A percentile compares a stretch with the other conserved stretches of the same genome.
These are phyloP conservation scores for Neosalanx taihuensis DNA, from an alignment of 2,797 vertebrate genomes.

Conservation along the genomic window DNA sequence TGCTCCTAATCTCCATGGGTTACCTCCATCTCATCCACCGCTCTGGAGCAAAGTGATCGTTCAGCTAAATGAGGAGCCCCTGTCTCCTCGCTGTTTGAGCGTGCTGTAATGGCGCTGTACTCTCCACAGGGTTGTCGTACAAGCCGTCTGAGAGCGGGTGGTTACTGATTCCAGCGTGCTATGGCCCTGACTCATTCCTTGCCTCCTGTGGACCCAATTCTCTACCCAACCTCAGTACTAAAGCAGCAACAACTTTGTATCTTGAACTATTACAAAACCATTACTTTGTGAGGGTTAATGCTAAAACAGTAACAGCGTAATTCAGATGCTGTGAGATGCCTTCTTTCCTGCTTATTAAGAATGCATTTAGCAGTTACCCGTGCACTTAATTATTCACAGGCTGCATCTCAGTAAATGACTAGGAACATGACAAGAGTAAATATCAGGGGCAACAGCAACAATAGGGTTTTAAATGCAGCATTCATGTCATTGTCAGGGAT, in stretches of 20 bases:
- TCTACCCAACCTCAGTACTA: slow-evolving; percentile 83
- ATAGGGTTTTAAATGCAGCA: slow-evolving; percentile 27
- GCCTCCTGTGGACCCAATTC: slow-evolving; percentile 89
- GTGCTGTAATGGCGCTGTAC: slow-evolving; percentile 85
- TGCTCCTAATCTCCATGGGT: slow-evolving; percentile 88
- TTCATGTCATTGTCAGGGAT: slow-evolving; percentile 30
- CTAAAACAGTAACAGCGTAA: slow-evolving; percentile 85
- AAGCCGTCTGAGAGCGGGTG: slow-evolving; percentile 80
- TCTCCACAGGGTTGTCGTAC: slow-evolving; percentile 90
- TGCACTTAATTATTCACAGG: slow-evolving; percentile 59
- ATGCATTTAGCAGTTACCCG: slow-evolving; percentile 71
- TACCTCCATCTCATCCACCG: slow-evolving; percentile 82
- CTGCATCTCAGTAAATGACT: slow-evolving; percentile 44
- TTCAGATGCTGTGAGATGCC: slow-evolving; percentile 86
- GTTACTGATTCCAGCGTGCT: slow-evolving; percentile 85
- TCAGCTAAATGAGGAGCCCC: slow-evolving; percentile 91
- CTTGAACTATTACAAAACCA: slow-evolving; percentile 86
- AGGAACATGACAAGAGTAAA: slow-evolving; percentile 46
- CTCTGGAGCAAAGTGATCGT: slow-evolving; percentile 93
- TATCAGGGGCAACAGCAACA: slow-evolving; percentile 29
- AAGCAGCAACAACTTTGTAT: slow-evolving; percentile 78
- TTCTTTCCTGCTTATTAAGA: slow-evolving; percentile 80
- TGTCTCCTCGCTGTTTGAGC: slow-evolving; percentile 87
- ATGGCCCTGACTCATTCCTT: slow-evolving; percentile 79
- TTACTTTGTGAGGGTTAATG: slow-evolving; percentile 68